Evolutionary conservation across 1,140 invertebrate genomes (phyloP).

Genomic region (Drosophila parvula): DNA sequence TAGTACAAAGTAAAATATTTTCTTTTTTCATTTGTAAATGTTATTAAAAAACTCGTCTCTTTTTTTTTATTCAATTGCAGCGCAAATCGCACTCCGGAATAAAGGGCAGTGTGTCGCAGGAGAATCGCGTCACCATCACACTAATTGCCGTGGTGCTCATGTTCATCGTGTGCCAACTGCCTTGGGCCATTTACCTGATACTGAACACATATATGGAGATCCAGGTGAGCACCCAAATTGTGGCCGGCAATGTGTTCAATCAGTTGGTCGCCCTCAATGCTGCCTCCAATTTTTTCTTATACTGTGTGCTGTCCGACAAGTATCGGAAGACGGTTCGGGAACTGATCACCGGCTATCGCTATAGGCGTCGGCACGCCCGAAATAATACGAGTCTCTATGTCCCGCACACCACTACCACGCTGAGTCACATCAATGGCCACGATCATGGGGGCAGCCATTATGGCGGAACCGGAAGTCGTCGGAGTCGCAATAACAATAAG

Average conservation of each 20-base stretch:
- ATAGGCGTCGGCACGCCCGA: slow-evolving; percentile 66
- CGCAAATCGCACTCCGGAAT: slow-evolving; percentile 63
- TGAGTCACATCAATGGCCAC: slow-evolving; percentile 55
- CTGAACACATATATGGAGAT: slow-evolving; percentile 57
- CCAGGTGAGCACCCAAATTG: slow-evolving; percentile 55
- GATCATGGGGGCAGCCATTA: slow-evolving; percentile 42
- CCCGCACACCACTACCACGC: slow-evolving; percentile 63
- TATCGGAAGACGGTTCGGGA: slow-evolving; percentile 89
- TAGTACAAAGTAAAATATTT: not conserved
- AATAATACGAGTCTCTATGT: slow-evolving; percentile 74
- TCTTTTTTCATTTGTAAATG: not conserved
- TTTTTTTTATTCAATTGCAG: slow-evolving; percentile 1
- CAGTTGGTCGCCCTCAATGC: slow-evolving; percentile 89
- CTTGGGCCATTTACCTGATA: slow-evolving; percentile 85
- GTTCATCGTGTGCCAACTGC: slow-evolving; percentile 90
- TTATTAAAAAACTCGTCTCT: too few species aligned
- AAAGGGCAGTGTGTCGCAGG: slow-evolving; percentile 84
- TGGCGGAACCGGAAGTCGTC: slow-evolving; percentile 30
- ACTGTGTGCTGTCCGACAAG: slow-evolving; percentile 90
- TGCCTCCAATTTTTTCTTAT: slow-evolving; percentile 90
- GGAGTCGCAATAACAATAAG: slow-evolving; percentile 33
- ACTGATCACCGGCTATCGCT: slow-evolving; percentile 86
- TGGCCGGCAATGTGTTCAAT: slow-evolving; percentile 90
- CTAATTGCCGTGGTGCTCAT: slow-evolving; percentile 90
- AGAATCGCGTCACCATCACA: slow-evolving; percentile 90